phyloP scores from a whole-genome alignment of 2,888 invertebrate genomes.

The Nysson spinosus region DNA sequence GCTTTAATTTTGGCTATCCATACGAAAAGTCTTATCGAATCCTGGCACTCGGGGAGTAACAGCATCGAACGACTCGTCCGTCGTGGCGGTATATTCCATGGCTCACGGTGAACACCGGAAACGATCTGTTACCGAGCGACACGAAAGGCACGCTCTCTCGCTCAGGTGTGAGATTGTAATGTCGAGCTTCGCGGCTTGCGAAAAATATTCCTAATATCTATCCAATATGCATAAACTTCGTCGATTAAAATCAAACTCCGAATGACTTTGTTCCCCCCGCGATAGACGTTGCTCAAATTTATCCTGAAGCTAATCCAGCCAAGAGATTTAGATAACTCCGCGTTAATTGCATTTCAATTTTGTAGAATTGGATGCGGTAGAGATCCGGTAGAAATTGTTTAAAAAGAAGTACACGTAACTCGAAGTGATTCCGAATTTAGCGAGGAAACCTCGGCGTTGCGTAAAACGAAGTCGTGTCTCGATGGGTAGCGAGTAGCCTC shows the following conservation, averaged over 20 bases:
- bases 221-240: not conserved
- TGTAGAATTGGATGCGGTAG: no score
- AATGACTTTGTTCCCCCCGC: no score
- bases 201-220: slow-evolving; percentile 9
- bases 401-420: not conserved
- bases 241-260: not conserved
- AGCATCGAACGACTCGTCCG: slow-evolving; percentile 66
- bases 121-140: slow-evolving; percentile 67
- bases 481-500: not conserved
- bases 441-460: not conserved
- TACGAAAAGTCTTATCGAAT: slow-evolving; percentile 44
- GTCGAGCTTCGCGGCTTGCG: slow-evolving; percentile 35
- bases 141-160: slow-evolving; percentile 50
- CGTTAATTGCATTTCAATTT: no score
- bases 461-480: not conserved
- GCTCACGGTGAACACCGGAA: slow-evolving; percentile 59
- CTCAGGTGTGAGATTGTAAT: slow-evolving; percentile 54
- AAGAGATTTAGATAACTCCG: no score
- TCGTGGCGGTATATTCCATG: slow-evolving; percentile 45
- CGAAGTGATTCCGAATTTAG: not conserved
- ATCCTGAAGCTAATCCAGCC: no score
- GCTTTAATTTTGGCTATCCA: slow-evolving; percentile 25
- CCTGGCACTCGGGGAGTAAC: slow-evolving; percentile 38
- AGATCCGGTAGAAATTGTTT: no score
- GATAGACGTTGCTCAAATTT: no score